Evolutionary conservation across 1,140 invertebrate species (phyloP), one percentile per base, ranked within the genome.

Genomic region (Drosophila suzukii): DNA sequence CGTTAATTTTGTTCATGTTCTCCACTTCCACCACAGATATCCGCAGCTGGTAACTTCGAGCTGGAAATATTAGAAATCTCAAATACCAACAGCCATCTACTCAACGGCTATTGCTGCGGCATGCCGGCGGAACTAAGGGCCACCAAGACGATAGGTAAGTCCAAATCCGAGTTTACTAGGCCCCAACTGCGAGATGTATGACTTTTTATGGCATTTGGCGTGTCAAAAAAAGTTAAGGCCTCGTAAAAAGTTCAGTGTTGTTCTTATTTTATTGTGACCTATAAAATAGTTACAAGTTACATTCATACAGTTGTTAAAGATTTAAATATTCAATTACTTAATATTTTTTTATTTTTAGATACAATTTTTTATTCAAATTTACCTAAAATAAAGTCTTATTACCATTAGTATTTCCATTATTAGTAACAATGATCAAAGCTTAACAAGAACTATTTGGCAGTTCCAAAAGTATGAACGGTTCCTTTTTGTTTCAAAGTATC

Each of bases 1-100:
- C 59, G 62, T 82, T 82, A 58, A 71, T 75, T 58, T 68, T 43
- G 50, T 65, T 43, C 54, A 60, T 53, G 17, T 63, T 56, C 59
- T 70, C 41, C 55, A 8, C n/a, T 72, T 70, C 41, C 55, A 8
- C 12, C 70, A 79, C 86, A 92, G 92, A 91, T 92, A 86, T 91
- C 81, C 74, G 88, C 91, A 70, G 83, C 96, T 93, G 97, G 97
- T 82, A 96, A 96, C 93, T 98, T 98, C 94, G 97, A 98, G 94
- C 95, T 98, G 91, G 96, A 98, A 94, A 96, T 98, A 91, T 95
- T 97, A 86, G 97, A 97, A 93, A 95, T 98, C 92, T 95, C 96
- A 92, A 98, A 98, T 94, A 95, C 95, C 85, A 95, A 96, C 68
- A 96, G 96, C 79, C 96, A 96, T 93, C 93, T 97, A 81, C 94